Evolutionary conservation across 2,113 vertebrate genomes (phyloP).

Genomic region (Rafetus swinhoei): DNA sequence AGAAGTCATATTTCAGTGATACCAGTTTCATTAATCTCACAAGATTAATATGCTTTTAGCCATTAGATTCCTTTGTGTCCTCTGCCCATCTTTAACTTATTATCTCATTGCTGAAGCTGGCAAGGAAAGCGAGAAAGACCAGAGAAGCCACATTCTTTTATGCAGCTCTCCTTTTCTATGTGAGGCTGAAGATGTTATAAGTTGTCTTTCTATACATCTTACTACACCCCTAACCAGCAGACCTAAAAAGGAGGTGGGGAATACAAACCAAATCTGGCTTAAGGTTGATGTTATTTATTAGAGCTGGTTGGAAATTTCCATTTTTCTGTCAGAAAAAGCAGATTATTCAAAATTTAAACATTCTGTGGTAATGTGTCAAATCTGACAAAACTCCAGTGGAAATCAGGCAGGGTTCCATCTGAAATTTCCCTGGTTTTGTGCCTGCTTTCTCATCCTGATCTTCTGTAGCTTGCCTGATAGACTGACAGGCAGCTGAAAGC

Average conservation of each 20-base stretch:
- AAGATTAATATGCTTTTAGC: not conserved
- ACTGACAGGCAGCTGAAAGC: not conserved
- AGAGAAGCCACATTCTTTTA: not conserved
- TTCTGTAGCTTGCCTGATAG: not conserved
- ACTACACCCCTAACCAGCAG: not conserved
- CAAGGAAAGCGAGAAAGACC: not conserved
- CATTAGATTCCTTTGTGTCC: not conserved
- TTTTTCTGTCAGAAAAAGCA: not conserved
- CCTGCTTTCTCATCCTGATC: not conserved
- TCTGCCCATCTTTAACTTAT: not conserved
- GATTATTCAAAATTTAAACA: not conserved
- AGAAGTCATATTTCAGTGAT: not conserved
- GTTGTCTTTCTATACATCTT: not conserved
- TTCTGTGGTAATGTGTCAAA: not conserved
- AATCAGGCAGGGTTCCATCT: not conserved
- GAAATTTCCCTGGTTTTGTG: not conserved
- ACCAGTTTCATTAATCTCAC: not conserved
- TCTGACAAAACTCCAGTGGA: not conserved
- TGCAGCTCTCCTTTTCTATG: not conserved
- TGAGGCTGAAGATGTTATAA: not conserved
- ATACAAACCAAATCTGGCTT: not conserved
- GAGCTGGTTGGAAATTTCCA: accelerated
- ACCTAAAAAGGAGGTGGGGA: accelerated
- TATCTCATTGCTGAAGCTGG: not conserved
- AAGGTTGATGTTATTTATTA: not conserved